Percentiles rank a stretch among this genome's conserved stretches.
These are phyloP conservation scores for Ceratitis capitata DNA, from an alignment of 1,140 invertebrate genomes.

Conservation along the genomic window DNA sequence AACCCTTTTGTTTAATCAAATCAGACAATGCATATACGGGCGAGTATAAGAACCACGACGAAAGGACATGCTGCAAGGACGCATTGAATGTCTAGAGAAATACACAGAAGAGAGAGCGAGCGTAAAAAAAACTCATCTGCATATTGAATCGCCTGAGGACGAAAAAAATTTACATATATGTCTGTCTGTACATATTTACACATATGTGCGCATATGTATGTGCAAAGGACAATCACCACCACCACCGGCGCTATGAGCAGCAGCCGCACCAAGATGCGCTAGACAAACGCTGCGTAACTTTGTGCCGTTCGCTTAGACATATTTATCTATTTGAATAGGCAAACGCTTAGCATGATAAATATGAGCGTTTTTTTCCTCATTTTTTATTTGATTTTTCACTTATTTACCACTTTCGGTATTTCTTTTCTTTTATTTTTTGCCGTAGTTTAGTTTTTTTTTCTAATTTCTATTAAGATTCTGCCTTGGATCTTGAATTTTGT, in stretches of 20 bases:
- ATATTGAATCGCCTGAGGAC: slow-evolving; percentile 29
- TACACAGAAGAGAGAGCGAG: neutral
- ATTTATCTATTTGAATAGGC: slow-evolving; percentile 34
- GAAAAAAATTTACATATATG: no score
- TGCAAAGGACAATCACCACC: neutral
- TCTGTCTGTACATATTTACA: neutral
- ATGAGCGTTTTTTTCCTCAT: slow-evolving; percentile 14
- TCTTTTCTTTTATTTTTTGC: neutral
- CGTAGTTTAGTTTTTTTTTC: neutral
- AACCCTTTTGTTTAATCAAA: slow-evolving; percentile 36
- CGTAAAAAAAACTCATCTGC: slow-evolving; percentile 19
- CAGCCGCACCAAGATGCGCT: neutral
- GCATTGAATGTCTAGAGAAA: neutral
- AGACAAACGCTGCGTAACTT: neutral
- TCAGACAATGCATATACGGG: slow-evolving; percentile 8
- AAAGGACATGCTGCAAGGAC: slow-evolving; percentile 4
- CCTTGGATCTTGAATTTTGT: neutral
- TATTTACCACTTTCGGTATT: slow-evolving; percentile 32
- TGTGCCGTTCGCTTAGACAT: neutral
- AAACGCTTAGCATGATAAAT: slow-evolving; percentile 1
- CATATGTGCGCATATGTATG: neutral
- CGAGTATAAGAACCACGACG: neutral
- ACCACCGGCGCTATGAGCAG: neutral
- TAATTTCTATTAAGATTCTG: neutral
- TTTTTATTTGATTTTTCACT: slow-evolving; percentile 38